Percentiles rank a stretch among this genome's conserved stretches.
Conservation (phyloP, 2,113 vertebrate genomes). For the Bufo gargarizans region DNA sequence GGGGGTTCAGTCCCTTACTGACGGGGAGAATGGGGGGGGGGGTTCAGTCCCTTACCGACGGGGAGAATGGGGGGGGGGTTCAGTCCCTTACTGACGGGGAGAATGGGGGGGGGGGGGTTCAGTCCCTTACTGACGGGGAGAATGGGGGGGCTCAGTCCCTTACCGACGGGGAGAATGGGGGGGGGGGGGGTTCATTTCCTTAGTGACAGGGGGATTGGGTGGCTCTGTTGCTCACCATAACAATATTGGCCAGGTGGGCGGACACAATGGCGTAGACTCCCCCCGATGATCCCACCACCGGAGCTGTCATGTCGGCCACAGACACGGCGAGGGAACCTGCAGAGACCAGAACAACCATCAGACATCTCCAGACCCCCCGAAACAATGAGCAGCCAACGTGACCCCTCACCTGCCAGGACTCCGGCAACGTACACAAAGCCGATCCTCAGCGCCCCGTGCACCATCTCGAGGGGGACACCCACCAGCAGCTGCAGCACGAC, state of each 20-base stretch:
- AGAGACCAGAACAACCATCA: neutral
- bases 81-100: too few species aligned
- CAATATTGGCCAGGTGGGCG: constrained; percentile 95
- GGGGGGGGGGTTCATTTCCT: too few species aligned
- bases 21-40: too few species aligned
- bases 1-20: too few species aligned
- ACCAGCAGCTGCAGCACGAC: constrained; percentile 95
- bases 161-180: too few species aligned
- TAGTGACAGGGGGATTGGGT: too few species aligned
- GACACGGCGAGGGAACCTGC: constrained; percentile 93
- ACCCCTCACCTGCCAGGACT: constrained; percentile 87
- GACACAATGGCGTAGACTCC: constrained; percentile 95
- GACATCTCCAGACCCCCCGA: neutral
- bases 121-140: too few species aligned
- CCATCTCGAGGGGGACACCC: constrained; percentile 97
- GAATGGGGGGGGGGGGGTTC: too few species aligned
- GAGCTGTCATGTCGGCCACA: constrained; percentile 94
- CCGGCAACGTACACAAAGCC: constrained; percentile 92
- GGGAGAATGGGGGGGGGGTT: too few species aligned
- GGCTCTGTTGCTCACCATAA: constrained; percentile 83
- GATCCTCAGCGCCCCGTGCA: constrained; percentile 90
- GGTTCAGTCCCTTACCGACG: too few species aligned
- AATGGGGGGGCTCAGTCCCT: too few species aligned
- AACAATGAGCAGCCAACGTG: neutral
- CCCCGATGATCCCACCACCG: constrained; percentile 93